phyloP scores from a whole-genome alignment of 2,797 vertebrate species.

The Scolopax rusticola region DNA sequence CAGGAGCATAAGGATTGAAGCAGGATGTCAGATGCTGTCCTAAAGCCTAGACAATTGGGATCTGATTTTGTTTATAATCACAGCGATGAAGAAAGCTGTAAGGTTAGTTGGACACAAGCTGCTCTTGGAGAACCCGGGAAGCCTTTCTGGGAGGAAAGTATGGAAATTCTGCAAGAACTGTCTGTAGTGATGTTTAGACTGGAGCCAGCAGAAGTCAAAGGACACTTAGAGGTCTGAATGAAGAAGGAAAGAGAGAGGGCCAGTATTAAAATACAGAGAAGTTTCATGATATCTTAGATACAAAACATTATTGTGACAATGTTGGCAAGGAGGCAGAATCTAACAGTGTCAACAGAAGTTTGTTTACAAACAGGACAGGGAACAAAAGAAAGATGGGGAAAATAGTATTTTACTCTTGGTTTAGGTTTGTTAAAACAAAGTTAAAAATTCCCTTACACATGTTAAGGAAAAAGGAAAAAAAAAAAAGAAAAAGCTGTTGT shows the following conservation, averaged over 20 bases:
- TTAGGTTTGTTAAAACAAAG: background rate
- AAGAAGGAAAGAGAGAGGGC: slow-evolving; percentile 33
- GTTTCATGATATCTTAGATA: background rate
- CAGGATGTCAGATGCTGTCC: background rate
- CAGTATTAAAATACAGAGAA: background rate
- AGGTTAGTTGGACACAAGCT: background rate
- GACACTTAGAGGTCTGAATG: slow-evolving; percentile 34
- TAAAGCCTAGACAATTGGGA: background rate
- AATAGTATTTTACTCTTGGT: background rate
- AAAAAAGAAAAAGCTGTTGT: background rate
- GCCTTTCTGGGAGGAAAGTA: background rate
- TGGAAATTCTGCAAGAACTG: background rate
- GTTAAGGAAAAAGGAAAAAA: background rate
- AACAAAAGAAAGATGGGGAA: background rate
- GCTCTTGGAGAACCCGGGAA: background rate
- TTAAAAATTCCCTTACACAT: background rate
- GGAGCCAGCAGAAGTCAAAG: background rate
- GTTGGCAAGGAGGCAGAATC: background rate
- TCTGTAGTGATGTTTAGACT: background rate
- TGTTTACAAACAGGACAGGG: background rate
- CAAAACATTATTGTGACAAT: accelerated
- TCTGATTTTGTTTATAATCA: background rate
- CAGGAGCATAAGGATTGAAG: background rate
- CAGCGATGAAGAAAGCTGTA: background rate
- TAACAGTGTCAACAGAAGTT: background rate